A percentile compares a stretch with the other conserved stretches of the same genome.
These are phyloP conservation scores for Lepidurus apus DNA, from an alignment of 1,140 invertebrate genomes.

Conservation along the genomic window DNA sequence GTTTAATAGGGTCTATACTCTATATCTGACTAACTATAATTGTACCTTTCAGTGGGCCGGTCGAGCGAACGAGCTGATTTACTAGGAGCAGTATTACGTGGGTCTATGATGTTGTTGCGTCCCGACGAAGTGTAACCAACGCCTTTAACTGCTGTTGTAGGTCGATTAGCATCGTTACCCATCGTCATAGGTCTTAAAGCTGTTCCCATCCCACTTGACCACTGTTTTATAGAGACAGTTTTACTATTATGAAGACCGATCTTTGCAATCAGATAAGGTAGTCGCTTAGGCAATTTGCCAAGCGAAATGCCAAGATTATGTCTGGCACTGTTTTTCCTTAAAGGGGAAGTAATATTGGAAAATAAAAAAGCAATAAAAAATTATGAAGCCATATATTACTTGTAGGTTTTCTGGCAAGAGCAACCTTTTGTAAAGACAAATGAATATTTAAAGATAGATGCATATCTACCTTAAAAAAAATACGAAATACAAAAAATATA, in stretches of 20 bases:
- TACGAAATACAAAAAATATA: no score
- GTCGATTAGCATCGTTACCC: constrained; percentile 48
- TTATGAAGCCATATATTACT: no score
- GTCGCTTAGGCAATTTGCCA: constrained; percentile 5
- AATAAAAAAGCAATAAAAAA: no score
- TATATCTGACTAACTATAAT: constrained; percentile 53
- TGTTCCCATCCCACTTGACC: constrained; percentile 13
- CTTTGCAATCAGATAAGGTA: constrained; percentile 6
- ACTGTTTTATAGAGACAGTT: constrained; percentile 37
- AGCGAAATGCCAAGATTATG: background rate
- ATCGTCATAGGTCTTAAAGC: constrained; percentile 21
- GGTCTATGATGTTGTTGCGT: constrained; percentile 21
- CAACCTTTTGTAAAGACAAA: no score
- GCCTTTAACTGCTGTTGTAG: constrained; percentile 91
- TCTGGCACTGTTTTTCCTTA: no score
- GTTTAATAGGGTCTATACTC: constrained; percentile 55
- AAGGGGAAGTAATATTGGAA: no score
- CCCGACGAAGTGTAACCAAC: constrained; percentile 18
- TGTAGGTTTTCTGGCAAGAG: no score
- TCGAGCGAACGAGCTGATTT: constrained; percentile 8
- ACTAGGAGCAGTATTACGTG: constrained; percentile 3
- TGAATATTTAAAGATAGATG: no score
- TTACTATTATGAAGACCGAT: constrained; percentile 36
- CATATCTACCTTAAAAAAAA: no score
- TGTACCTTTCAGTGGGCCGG: constrained; percentile 68